Evolutionary conservation across 2,888 invertebrate genomes (phyloP).

Genomic region (Stictocephala bisonia): DNA sequence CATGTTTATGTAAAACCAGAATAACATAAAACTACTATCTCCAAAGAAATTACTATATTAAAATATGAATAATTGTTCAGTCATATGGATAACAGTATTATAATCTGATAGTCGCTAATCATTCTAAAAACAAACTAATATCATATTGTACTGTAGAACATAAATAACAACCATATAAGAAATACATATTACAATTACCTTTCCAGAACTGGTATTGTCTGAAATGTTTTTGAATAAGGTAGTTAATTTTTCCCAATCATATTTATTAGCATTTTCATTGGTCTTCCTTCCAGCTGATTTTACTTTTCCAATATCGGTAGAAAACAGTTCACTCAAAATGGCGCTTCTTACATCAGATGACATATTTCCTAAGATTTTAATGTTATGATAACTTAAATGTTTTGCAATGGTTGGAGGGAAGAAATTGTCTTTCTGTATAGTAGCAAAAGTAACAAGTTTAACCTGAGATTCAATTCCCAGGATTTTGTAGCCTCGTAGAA

Average conservation of each 20-base stretch:
- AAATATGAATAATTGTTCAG: too few relatives aligned
- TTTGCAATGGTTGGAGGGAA: neutral
- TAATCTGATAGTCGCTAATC: too few relatives aligned
- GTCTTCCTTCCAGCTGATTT: too few relatives aligned
- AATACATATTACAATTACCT: too few relatives aligned
- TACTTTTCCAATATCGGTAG: too few relatives aligned
- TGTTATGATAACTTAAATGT: neutral
- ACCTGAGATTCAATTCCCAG: slow-evolving; percentile 30
- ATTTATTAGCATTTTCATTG: neutral
- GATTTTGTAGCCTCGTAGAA: slow-evolving; percentile 28
- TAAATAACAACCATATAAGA: too few relatives aligned
- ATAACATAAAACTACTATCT: too few relatives aligned
- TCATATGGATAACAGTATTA: too few relatives aligned
- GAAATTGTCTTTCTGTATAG: slow-evolving; percentile 10
- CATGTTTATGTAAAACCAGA: too few relatives aligned
- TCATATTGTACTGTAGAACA: too few relatives aligned
- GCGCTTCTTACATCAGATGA: neutral
- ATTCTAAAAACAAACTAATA: too few relatives aligned
- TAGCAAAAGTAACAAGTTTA: slow-evolving; percentile 20
- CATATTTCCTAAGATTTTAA: neutral
- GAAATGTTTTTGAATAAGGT: neutral
- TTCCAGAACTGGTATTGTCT: neutral
- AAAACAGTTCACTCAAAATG: neutral
- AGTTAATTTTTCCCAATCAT: neutral
- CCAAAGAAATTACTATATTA: too few relatives aligned